These are phyloP conservation scores for Ophion obscuratus DNA, from an alignment of 2,888 invertebrate species.

Conservation along the genomic window DNA sequence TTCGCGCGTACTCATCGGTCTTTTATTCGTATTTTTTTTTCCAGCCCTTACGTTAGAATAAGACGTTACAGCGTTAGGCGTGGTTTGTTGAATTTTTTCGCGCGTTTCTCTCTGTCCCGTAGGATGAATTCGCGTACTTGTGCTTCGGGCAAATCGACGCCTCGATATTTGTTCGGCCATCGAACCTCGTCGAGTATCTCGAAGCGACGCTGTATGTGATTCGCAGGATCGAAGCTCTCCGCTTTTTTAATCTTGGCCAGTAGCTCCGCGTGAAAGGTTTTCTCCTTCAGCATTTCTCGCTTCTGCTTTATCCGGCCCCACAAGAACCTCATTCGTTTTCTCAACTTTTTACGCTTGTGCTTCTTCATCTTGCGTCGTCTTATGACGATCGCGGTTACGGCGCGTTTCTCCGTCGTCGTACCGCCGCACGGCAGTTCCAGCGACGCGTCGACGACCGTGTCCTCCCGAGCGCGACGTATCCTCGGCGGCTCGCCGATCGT, in stretches of 20 bases:
- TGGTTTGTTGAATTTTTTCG: conserved; percentile 66
- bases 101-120: conserved; percentile 85
- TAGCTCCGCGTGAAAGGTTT: conserved; percentile 90
- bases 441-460: conserved; percentile 84
- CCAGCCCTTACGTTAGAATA: conserved; percentile 1
- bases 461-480: conserved; percentile 74
- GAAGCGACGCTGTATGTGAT: conserved; percentile 89
- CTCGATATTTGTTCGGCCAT: conserved; percentile 86
- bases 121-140: conserved; percentile 89
- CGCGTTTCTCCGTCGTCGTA: conserved; percentile 87
- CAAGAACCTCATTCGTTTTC: conserved; percentile 91
- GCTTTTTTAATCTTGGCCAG: conserved; percentile 89
- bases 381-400: conserved; percentile 90
- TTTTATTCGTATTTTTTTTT: conserved; percentile 10
- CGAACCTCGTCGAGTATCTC: conserved; percentile 87
- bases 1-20: not conserved
- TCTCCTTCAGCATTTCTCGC: conserved; percentile 91
- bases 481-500: conserved; percentile 76
- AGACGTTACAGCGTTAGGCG: conserved; percentile 56
- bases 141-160: conserved; percentile 88
- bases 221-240: conserved; percentile 90
- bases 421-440: conserved; percentile 84
- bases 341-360: conserved; percentile 92
- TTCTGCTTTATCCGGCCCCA: conserved; percentile 89
- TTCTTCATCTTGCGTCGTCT: conserved; percentile 94